Conservation (phyloP, 2,113 vertebrate species). For the Callocephalon fimbriatum region DNA sequence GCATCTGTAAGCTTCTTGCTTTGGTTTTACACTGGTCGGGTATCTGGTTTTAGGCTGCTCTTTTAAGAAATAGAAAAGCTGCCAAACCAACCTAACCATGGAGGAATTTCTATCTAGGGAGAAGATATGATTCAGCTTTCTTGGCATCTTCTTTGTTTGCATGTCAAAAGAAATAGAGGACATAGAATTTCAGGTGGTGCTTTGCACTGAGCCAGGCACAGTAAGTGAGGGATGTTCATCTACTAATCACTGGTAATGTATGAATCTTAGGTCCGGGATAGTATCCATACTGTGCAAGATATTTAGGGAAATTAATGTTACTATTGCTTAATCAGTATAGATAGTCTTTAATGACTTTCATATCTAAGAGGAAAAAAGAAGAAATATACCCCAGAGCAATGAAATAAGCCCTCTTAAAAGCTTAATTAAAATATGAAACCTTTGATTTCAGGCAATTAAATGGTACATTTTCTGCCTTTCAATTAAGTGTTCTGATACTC, state of each 20-base stretch:
- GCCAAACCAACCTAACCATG: neutral
- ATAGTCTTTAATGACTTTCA: conserved; percentile 39
- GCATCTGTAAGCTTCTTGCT: neutral
- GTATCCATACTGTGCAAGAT: neutral
- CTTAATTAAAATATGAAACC: conserved; percentile 58
- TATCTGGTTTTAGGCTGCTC: neutral
- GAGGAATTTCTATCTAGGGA: neutral
- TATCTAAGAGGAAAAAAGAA: conserved; percentile 1
- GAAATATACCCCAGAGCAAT: neutral
- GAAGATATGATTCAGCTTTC: neutral
- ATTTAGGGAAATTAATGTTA: neutral
- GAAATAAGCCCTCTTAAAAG: conserved; percentile 44
- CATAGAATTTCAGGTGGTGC: neutral
- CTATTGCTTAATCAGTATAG: neutral
- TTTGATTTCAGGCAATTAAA: conserved; percentile 71
- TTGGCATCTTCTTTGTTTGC: neutral
- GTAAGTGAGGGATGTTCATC: neutral
- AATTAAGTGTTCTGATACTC: conserved; percentile 11
- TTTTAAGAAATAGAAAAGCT: neutral
- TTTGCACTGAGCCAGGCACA: neutral
- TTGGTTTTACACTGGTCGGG: neutral
- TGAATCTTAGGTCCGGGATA: neutral
- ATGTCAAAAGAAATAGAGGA: neutral
- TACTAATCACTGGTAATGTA: neutral
- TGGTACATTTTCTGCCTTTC: conserved; percentile 40